These are phyloP conservation scores for Scartelaos histophorus DNA, from an alignment of 2,113 vertebrate species.

Conservation along the genomic window DNA sequence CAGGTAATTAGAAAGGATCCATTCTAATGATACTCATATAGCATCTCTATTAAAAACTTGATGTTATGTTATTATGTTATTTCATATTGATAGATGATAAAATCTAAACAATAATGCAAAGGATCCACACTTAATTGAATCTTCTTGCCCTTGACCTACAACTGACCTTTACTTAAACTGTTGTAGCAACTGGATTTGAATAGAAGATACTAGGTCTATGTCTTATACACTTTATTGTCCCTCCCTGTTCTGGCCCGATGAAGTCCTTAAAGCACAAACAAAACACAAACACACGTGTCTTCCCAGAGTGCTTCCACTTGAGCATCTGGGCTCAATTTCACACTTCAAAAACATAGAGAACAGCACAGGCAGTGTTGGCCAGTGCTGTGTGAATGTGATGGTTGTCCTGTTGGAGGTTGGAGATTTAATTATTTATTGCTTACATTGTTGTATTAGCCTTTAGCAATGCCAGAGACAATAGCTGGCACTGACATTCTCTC, in stretches of 20 bases:
- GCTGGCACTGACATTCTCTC: conserved; percentile 7
- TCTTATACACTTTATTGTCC: conserved; percentile 16
- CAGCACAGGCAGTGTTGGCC: conserved; percentile 48
- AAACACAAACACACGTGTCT: conserved; percentile 11
- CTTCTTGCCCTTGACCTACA: neutral
- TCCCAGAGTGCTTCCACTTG: conserved; percentile 47
- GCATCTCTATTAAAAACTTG: too few species aligned
- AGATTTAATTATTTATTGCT: conserved; percentile 27
- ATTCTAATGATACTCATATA: too few species aligned
- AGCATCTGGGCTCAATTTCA: conserved; percentile 73
- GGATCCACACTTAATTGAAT: too few species aligned
- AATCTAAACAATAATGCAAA: too few species aligned
- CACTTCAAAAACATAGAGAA: conserved; percentile 59
- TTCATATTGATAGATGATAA: too few species aligned
- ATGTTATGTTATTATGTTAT: too few species aligned
- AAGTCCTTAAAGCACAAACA: conserved; percentile 5
- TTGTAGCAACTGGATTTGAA: neutral
- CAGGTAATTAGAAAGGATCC: too few species aligned
- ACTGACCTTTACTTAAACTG: neutral
- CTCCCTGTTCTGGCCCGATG: conserved; percentile 18
- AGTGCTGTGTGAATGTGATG: conserved; percentile 19
- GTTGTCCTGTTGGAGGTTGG: conserved; percentile 21
- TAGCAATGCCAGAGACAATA: conserved; percentile 37
- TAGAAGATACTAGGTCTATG: neutral
- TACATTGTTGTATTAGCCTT: conserved; percentile 2